Percentiles rank a stretch among this genome's conserved stretches.
These are phyloP conservation scores for Drosophila greeni DNA, from an alignment of 2,888 invertebrate species.

Conservation along the genomic window DNA sequence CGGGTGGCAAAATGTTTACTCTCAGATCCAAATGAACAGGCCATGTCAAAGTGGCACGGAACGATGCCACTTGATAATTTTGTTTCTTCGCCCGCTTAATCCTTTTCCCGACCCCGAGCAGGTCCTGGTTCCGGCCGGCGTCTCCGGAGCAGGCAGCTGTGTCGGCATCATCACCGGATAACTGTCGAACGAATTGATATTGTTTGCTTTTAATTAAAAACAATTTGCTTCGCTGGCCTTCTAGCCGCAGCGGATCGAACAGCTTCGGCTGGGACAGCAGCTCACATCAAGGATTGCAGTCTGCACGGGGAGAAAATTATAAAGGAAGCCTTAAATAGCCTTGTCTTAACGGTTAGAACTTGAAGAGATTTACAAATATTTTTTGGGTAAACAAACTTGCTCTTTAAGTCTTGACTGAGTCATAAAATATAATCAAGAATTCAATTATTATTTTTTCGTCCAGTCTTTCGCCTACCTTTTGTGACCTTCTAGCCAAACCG, in stretches of 20 bases:
- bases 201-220: conserved; percentile 74
- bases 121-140: conserved; percentile 12
- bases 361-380: not conserved
- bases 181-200: conserved; percentile 74
- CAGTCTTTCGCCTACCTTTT: too few species aligned
- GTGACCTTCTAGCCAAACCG: not conserved
- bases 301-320: conserved; percentile 2
- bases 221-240: conserved; percentile 72
- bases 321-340: not conserved
- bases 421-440: not conserved
- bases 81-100: conserved; percentile 50
- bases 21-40: conserved; percentile 52
- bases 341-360: not conserved
- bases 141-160: conserved; percentile 32
- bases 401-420: not conserved
- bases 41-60: conserved; percentile 39
- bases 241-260: conserved; percentile 54
- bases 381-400: too few species aligned
- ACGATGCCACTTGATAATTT: conserved; percentile 32
- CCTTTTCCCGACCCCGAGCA: conserved; percentile 37
- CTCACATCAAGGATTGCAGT: conserved; percentile 31
- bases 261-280: conserved; percentile 22
- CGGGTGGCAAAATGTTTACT: conserved; percentile 45
- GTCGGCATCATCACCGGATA: conserved; percentile 70
- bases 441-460: not conserved